Percentiles rank a stretch among this genome's conserved stretches.
Conservation (phyloP, 2,797 vertebrate species). For the Botia kubotai region DNA sequence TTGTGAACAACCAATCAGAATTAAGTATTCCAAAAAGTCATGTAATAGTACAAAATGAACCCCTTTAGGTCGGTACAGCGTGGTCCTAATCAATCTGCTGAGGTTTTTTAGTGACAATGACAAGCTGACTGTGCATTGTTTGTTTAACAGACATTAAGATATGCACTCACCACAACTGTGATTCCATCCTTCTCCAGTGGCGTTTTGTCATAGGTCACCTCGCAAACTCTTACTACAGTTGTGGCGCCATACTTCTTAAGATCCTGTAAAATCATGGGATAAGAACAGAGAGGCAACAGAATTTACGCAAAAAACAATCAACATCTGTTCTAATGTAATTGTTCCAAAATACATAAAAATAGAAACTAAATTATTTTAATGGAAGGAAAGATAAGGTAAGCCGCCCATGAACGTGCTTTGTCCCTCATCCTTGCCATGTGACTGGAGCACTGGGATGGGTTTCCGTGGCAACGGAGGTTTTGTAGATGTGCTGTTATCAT, state of each 20-base stretch:
- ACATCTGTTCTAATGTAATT: neutral
- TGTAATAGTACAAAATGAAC: neutral
- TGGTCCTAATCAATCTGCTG: neutral
- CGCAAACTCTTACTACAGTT: slow-evolving; percentile 87
- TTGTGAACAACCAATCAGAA: neutral
- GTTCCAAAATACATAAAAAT: neutral
- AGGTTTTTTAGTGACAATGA: neutral
- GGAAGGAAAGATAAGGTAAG: slow-evolving; percentile 22
- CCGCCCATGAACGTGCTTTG: slow-evolving; percentile 8
- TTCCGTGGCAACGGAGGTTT: slow-evolving; percentile 50
- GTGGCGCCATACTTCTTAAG: slow-evolving; percentile 87
- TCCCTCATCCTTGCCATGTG: slow-evolving; percentile 47
- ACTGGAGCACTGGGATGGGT: slow-evolving; percentile 45
- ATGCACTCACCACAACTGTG: slow-evolving; percentile 81
- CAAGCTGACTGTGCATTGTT: neutral
- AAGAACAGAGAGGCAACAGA: neutral
- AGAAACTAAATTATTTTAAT: slow-evolving; percentile 32
- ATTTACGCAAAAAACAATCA: neutral
- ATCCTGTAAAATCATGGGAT: slow-evolving; percentile 70
- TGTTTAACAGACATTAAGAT: neutral
- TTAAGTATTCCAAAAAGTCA: neutral
- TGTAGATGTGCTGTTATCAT: slow-evolving; percentile 51
- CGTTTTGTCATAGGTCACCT: slow-evolving; percentile 87
- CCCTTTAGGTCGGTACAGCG: neutral
- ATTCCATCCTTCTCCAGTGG: slow-evolving; percentile 89